Conservation (phyloP, 2,888 invertebrate genomes). For the Norana najaformis region DNA sequence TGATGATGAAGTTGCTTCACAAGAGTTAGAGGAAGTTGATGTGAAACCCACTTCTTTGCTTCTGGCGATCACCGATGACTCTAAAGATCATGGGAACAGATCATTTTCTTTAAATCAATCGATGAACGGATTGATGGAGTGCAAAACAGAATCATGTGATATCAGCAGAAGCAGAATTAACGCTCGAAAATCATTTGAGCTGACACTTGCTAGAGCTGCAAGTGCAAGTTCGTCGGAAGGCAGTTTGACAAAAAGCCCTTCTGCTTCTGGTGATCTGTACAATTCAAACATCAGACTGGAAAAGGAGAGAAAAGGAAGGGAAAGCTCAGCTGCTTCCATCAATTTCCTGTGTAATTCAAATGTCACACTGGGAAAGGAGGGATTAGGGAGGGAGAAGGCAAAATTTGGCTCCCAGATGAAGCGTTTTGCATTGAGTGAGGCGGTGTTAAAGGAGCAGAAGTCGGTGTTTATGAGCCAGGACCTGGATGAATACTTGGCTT, state of each 20-base stretch:
- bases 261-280: neutral
- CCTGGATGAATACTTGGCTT: constrained; percentile 9
- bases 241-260: neutral
- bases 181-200: constrained; percentile 9
- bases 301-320: neutral
- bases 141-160: neutral
- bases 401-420: neutral
- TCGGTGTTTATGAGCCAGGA: constrained; percentile 7
- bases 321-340: neutral
- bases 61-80: neutral
- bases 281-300: neutral
- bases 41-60: neutral
- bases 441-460: no score
- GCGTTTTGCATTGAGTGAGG: neutral
- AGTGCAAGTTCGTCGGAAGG: constrained; percentile 1
- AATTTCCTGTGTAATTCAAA: neutral
- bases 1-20: neutral
- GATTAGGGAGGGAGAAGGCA: neutral
- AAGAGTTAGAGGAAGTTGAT: neutral
- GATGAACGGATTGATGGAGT: neutral
- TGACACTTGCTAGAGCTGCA: neutral
- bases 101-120: neutral
- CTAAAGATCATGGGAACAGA: neutral
- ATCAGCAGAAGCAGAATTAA: neutral
- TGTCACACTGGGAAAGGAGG: neutral